Conservation (phyloP, 2,888 invertebrate species). For the Sepiola atlantica region DNA sequence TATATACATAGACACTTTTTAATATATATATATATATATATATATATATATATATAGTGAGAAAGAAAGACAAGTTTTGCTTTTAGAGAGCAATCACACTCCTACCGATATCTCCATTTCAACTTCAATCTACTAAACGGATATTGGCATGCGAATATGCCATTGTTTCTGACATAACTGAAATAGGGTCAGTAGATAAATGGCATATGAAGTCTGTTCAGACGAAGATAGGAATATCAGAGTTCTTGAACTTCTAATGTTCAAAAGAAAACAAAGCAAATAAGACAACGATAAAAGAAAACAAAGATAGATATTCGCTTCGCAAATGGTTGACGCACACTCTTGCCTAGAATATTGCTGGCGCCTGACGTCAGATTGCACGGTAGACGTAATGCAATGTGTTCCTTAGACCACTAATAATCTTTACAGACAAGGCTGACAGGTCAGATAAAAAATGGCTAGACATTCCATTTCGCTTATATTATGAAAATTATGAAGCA, state of each 20-base stretch:
- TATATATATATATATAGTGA: not conserved
- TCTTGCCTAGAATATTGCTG: not conserved
- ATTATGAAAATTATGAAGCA: not conserved
- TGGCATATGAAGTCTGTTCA: not conserved
- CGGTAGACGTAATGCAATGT: not conserved
- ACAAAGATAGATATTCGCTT: not conserved
- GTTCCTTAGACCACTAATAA: not conserved
- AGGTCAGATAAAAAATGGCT: not conserved
- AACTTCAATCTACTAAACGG: not conserved
- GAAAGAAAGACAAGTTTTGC: too few relatives aligned
- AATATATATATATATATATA: slow-evolving; percentile 32
- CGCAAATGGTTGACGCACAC: not conserved
- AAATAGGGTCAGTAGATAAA: not conserved
- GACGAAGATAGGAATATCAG: not conserved
- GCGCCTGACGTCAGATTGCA: not conserved
- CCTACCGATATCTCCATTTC: not conserved
- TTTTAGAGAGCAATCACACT: too few relatives aligned
- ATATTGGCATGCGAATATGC: not conserved
- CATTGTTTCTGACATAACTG: not conserved
- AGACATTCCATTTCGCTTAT: not conserved
- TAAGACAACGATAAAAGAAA: too few relatives aligned
- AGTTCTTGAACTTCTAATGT: too few relatives aligned
- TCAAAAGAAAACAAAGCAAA: too few relatives aligned
- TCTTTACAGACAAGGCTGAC: not conserved
- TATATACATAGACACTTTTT: not conserved